These are phyloP conservation scores for Glyptemys insculpta DNA, from an alignment of 2,797 vertebrate genomes.

Conservation along the genomic window DNA sequence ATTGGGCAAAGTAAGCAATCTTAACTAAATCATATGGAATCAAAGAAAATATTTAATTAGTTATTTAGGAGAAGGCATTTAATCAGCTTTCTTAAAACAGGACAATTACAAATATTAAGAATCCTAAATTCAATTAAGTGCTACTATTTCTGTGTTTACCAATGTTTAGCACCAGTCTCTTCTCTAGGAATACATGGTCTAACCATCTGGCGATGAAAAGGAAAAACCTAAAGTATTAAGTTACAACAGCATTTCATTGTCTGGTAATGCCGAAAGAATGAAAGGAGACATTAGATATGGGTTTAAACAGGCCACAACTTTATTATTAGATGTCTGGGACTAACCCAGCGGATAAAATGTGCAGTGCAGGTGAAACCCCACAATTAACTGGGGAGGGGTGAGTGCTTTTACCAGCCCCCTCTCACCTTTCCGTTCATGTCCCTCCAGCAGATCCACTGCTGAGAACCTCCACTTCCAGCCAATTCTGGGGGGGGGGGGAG, in stretches of 20 bases:
- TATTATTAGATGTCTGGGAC: no score
- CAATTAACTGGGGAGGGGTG: no score
- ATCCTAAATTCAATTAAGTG: not conserved
- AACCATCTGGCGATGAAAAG: not conserved
- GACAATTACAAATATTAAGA: not conserved
- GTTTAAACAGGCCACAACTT: no score
- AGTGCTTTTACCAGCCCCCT: no score
- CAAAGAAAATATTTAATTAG: not conserved
- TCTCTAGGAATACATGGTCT: not conserved
- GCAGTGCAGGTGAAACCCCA: no score
- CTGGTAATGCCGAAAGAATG: no score
- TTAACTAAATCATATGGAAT: not conserved
- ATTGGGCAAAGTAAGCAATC: not conserved
- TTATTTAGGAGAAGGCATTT: not conserved
- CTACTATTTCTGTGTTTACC: not conserved
- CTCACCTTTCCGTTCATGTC: no score
- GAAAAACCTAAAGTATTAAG: not conserved
- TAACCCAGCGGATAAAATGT: no score
- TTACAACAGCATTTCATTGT: not conserved
- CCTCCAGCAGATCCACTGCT: no score
- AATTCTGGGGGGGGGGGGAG: rapidly evolving
- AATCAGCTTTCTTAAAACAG: not conserved
- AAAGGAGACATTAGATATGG: no score
- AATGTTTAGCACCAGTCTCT: not conserved
- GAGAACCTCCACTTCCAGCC: no score